Percentiles rank a stretch among this genome's conserved stretches.
phyloP scores from a whole-genome alignment of 2,888 invertebrate species.

The Luperina nickerlii region DNA sequence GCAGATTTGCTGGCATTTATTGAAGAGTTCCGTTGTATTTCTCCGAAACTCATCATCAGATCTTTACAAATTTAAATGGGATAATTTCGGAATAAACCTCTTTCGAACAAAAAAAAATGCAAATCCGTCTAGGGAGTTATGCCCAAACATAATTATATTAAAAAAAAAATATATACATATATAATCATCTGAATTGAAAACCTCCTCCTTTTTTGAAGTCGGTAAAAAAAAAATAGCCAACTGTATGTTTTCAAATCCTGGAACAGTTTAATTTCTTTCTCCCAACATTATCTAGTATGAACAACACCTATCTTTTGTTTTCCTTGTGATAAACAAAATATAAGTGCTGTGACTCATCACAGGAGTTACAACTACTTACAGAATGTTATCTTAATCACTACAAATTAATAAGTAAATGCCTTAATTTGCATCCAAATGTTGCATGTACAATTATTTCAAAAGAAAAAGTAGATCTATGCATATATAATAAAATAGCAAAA shows the following conservation, averaged over 20 bases:
- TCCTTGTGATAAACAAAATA: conserved; percentile 15
- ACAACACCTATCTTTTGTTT: conserved; percentile 37
- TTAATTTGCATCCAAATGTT: conserved; percentile 12
- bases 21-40: too few relatives aligned
- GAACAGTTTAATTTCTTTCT: conserved; percentile 21
- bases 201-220: too few relatives aligned
- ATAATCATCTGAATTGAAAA: too few relatives aligned
- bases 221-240: too few relatives aligned
- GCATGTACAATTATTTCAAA: conserved; percentile 10
- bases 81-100: too few relatives aligned
- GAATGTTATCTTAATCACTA: conserved; percentile 42
- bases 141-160: too few relatives aligned
- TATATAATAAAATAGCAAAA: not conserved
- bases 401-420: conserved; percentile 16
- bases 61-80: too few relatives aligned
- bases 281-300: conserved; percentile 25
- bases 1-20: too few relatives aligned
- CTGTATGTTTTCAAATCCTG: conserved; percentile 14
- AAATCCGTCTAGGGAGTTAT: too few relatives aligned
- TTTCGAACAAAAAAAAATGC: too few relatives aligned
- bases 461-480: not conserved
- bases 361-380: conserved; percentile 23
- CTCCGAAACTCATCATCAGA: too few relatives aligned
- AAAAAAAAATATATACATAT: too few relatives aligned
- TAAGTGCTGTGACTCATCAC: conserved; percentile 39